Conservation (phyloP, 1,140 invertebrate species). For the Galleria mellonella region DNA sequence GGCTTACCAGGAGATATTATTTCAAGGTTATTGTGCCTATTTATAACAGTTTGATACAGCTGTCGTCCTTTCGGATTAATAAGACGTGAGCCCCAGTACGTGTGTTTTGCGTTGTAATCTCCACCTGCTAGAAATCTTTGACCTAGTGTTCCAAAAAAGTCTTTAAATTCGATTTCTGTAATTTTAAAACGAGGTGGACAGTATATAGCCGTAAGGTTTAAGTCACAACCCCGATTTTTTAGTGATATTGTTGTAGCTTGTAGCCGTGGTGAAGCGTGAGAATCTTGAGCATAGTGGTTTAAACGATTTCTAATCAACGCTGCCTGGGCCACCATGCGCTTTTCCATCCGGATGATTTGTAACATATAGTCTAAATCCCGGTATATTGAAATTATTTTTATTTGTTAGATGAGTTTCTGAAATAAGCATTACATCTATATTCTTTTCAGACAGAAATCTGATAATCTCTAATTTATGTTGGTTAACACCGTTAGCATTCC, state of each 20-base stretch:
- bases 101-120: slow-evolving; percentile 28
- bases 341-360: slow-evolving; percentile 4
- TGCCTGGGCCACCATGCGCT: slow-evolving; percentile 3
- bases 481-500: background rate
- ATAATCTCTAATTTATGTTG: slow-evolving; percentile 1
- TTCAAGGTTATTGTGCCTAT: background rate
- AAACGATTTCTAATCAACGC: slow-evolving; percentile 7
- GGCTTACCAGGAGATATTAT: slow-evolving; percentile 9
- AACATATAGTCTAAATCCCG: background rate
- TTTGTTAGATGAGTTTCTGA: background rate
- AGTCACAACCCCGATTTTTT: slow-evolving; percentile 9
- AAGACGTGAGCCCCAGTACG: slow-evolving; percentile 13
- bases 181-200: slow-evolving; percentile 34
- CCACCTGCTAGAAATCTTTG: slow-evolving; percentile 38
- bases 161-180: slow-evolving; percentile 25
- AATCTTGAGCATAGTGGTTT: slow-evolving; percentile 6
- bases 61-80: slow-evolving; percentile 8
- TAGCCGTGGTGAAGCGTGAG: background rate
- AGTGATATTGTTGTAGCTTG: slow-evolving; percentile 31
- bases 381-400: background rate
- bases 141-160: slow-evolving; percentile 38
- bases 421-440: background rate
- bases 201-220: slow-evolving; percentile 39
- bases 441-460: background rate
- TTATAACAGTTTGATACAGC: background rate